Conservation (phyloP, 2,797 vertebrate genomes). For the Eospalax fontanierii region DNA sequence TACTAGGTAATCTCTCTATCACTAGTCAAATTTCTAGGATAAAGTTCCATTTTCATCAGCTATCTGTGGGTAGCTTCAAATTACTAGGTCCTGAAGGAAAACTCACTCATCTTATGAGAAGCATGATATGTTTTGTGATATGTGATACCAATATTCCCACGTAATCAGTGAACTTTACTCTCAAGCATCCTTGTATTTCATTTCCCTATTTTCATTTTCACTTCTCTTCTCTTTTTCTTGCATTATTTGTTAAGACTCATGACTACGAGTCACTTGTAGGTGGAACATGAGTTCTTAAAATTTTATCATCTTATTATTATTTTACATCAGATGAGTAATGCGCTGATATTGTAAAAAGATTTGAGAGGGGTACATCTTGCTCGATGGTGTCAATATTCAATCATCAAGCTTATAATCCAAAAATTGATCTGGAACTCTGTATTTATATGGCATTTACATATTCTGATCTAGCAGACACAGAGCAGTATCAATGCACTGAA, state of each 20-base stretch:
- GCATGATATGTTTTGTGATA: background rate
- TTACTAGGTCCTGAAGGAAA: conserved; percentile 47
- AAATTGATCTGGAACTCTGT: background rate
- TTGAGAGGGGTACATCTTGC: background rate
- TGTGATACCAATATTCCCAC: background rate
- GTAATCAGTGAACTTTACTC: conserved; percentile 27
- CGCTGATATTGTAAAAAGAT: background rate
- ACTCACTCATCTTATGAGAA: conserved; percentile 62
- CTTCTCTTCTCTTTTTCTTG: background rate
- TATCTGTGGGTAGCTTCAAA: conserved; percentile 55
- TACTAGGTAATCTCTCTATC: background rate
- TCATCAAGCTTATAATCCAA: background rate
- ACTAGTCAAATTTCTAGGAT: background rate
- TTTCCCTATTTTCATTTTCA: background rate
- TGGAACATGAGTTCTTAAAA: background rate
- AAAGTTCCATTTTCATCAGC: background rate
- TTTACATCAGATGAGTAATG: background rate
- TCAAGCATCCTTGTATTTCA: background rate
- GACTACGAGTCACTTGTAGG: background rate
- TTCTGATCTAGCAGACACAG: conserved; percentile 34
- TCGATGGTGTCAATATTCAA: background rate
- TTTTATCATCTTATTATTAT: background rate
- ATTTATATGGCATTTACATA: conserved; percentile 25
- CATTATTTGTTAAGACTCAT: conserved; percentile 14
- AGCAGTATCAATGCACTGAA: conserved; percentile 1